Base-by-base conservation (phyloP, 2,113 vertebrate species). In the Melanerpes aurifrons region DNA sequence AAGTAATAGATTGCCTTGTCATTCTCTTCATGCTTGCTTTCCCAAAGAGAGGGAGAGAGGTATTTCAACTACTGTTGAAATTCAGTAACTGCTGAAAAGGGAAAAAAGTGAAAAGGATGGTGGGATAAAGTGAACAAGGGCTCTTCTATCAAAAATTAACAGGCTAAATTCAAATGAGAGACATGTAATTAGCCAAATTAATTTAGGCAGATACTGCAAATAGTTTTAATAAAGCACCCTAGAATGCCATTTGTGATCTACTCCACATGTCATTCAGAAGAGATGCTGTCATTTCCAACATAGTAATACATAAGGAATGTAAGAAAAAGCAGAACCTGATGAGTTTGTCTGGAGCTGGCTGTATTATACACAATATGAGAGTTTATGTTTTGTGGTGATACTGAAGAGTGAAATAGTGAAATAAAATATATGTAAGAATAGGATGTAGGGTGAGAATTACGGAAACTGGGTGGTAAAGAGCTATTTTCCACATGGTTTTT, bases 381-480 rank as follows among this genome's bases (percentile, higher is more conserved):
- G 28, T 35, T 40, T 7, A 58, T 40, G 26, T 5, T 89, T 78
- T 75, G 19, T 18, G 4, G 15, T 69, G 14, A 16, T 77, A 73
- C 6, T 1, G 2, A 76, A 59, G 32, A 74, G 3, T 13, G 80
- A 32, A 10, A 40, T 4, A 87, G 12, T 40, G 64, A 86, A 86
- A 54, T n/a, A 48, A 80, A 70, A 32, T 10, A 2, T 43, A 19
- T 59, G 13, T 48, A 31, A 74, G 28, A 69, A 45, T 28, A 31
- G 57, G 61, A 91, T 1, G 1, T 22, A 15, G 22, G 1, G 3
- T 48, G 43, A 43, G 28, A 50, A 2, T 18, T 48, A 22, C 0
- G 7, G 68, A 83, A 92, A 64, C 1, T 15, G 7, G 6, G 26
- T 15, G 5, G 32, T 32, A 29, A 86, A 81, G 10, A 54, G 8